phyloP scores from a whole-genome alignment of 2,797 vertebrate genomes.

The Heteromormyrus szaboi region DNA sequence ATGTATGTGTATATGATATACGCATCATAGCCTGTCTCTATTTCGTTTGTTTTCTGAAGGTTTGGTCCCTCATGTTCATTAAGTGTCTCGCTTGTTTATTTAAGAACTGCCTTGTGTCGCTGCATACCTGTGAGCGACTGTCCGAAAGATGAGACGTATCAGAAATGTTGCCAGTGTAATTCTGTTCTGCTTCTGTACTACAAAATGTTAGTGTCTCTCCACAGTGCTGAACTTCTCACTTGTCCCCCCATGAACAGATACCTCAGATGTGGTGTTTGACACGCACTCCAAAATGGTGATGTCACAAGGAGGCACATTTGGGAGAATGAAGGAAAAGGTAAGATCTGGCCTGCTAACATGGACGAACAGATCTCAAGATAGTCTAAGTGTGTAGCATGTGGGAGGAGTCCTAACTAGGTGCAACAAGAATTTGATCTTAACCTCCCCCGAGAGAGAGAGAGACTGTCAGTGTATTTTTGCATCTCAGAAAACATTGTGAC shows the following conservation, averaged over 20 bases:
- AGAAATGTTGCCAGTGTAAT: not conserved
- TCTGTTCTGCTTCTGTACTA: not conserved
- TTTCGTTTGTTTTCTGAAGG: not conserved
- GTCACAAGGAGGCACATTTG: constrained; percentile 86
- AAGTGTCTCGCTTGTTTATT: not conserved
- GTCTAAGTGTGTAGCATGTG: not conserved
- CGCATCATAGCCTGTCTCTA: not conserved
- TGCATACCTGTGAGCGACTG: not conserved
- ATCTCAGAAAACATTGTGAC: not conserved
- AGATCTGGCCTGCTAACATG: constrained; percentile 22
- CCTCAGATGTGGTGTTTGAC: constrained; percentile 88
- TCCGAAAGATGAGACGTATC: not conserved
- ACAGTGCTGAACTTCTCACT: not conserved
- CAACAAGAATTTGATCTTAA: not conserved
- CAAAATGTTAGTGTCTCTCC: not conserved
- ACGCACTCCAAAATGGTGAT: constrained; percentile 89
- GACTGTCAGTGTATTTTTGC: not conserved
- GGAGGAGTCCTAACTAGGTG: not conserved
- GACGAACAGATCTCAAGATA: not conserved
- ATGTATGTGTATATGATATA: not conserved
- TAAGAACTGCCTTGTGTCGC: not conserved
- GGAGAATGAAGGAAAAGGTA: constrained; percentile 97
- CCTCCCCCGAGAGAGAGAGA: not conserved
- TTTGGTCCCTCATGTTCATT: not conserved
- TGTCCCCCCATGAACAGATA: constrained; percentile 55